phyloP scores from a whole-genome alignment of 2,797 vertebrate genomes.

The Pitangus sulphuratus region DNA sequence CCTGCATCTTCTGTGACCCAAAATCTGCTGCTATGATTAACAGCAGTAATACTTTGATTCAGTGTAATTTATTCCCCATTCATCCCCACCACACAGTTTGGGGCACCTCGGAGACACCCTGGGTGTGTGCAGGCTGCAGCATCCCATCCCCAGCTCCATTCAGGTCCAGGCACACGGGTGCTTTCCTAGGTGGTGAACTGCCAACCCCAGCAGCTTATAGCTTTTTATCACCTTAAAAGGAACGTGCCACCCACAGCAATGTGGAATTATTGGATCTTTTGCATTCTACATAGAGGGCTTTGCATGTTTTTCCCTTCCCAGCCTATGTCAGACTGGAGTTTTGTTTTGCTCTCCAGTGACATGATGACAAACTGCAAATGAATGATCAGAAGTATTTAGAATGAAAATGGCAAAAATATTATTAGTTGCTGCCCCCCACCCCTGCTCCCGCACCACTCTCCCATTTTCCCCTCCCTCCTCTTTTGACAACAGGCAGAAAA shows the following conservation, averaged over 20 bases:
- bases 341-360: slow-evolving; percentile 49
- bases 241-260: not conserved
- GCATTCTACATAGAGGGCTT: not conserved
- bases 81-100: fast-evolving
- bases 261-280: not conserved
- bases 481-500: slow-evolving; percentile 69
- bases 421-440: slow-evolving; percentile 43
- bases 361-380: slow-evolving; percentile 62
- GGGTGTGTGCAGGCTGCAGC: not conserved
- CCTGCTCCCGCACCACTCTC: slow-evolving; percentile 14
- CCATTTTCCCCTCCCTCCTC: slow-evolving; percentile 59
- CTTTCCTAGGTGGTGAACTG: not conserved
- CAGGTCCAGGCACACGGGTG: fast-evolving
- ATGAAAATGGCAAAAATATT: slow-evolving; percentile 63
- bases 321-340: not conserved
- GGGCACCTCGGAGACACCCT: not conserved
- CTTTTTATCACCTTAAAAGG: not conserved
- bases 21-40: not conserved
- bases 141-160: not conserved
- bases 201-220: not conserved
- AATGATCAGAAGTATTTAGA: slow-evolving; percentile 54
- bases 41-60: not conserved
- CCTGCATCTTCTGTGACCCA: not conserved
- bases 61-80: no score
- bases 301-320: not conserved